Evolutionary conservation across 2,113 vertebrate genomes (phyloP).

Genomic region (Syngnathus floridae): DNA sequence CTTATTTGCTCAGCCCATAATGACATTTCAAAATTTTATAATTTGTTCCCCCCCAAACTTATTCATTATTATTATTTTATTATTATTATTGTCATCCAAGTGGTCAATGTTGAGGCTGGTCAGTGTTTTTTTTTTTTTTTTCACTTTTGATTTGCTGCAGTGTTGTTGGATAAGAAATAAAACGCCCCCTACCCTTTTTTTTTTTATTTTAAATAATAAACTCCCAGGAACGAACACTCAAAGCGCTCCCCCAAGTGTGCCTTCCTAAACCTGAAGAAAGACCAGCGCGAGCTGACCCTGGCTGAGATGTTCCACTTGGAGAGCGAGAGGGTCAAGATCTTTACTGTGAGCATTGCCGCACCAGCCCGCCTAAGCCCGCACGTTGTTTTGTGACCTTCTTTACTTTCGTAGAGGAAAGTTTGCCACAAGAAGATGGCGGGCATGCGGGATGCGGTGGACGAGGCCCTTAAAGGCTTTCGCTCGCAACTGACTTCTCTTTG

Average conservation of each 20-base stretch:
- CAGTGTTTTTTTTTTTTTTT: not conserved
- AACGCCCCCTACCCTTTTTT: not conserved
- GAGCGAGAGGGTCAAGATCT: slow-evolving; percentile 67
- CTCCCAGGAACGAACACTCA: slow-evolving; percentile 65
- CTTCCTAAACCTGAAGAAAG: slow-evolving; percentile 65
- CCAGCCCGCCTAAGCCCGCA: not conserved
- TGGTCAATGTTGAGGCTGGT: not conserved
- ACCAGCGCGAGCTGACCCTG: slow-evolving; percentile 67
- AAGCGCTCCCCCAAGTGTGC: slow-evolving; percentile 67
- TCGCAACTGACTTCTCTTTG: slow-evolving; percentile 28
- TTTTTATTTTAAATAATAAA: no score
- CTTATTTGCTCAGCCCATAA: no score
- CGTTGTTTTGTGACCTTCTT: not conserved
- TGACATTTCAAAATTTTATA: no score
- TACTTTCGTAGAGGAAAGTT: slow-evolving; percentile 54
- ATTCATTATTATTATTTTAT: no score
- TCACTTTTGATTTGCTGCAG: not conserved
- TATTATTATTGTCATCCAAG: no score
- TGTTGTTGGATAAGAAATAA: not conserved
- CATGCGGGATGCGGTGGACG: slow-evolving; percentile 59
- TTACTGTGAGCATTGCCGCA: slow-evolving; percentile 61
- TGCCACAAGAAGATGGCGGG: slow-evolving; percentile 59
- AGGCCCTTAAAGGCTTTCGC: slow-evolving; percentile 36
- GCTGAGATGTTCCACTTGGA: slow-evolving; percentile 71
- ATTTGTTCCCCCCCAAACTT: no score